Percentiles rank a stretch among this genome's conserved stretches.
These are phyloP conservation scores for Girardinichthys multiradiatus DNA, from an alignment of 2,113 vertebrate genomes.

Conservation along the genomic window DNA sequence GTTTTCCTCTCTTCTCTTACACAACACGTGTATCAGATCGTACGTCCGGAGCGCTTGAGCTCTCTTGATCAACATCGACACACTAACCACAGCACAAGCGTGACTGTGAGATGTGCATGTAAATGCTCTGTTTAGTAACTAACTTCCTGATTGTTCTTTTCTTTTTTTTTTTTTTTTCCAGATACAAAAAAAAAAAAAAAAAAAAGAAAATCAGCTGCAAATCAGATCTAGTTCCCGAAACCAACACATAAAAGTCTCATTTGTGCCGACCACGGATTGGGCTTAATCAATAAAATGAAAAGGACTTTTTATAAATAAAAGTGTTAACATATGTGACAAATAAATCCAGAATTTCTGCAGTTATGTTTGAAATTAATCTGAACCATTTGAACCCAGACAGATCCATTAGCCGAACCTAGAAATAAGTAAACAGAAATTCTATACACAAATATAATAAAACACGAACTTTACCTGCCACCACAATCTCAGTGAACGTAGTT, in stretches of 20 bases:
- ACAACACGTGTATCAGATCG: conserved; percentile 35
- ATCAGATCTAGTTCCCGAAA: background rate
- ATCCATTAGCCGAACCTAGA: background rate
- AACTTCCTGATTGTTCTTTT: conserved; percentile 27
- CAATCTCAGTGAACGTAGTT: conserved; percentile 22
- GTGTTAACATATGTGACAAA: too few species aligned
- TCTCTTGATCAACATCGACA: background rate
- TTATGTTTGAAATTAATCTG: too few species aligned
- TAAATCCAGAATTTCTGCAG: too few species aligned
- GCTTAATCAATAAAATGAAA: background rate
- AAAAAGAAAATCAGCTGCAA: too few species aligned
- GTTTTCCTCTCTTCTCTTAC: conserved; percentile 19
- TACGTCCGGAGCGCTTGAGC: conserved; percentile 36
- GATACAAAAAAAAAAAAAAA: background rate
- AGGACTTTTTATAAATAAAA: too few species aligned
- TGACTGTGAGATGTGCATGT: background rate
- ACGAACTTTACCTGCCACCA: conserved; percentile 62
- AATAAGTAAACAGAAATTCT: background rate
- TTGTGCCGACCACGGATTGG: background rate
- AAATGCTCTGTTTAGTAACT: background rate
- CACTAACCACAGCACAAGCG: conserved; percentile 38
- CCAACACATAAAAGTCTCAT: background rate
- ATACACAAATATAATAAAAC: background rate
- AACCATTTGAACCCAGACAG: too few species aligned
- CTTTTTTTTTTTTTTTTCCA: background rate